phyloP scores from a whole-genome alignment of 2,797 vertebrate species.

The Poeciliopsis turneri region DNA sequence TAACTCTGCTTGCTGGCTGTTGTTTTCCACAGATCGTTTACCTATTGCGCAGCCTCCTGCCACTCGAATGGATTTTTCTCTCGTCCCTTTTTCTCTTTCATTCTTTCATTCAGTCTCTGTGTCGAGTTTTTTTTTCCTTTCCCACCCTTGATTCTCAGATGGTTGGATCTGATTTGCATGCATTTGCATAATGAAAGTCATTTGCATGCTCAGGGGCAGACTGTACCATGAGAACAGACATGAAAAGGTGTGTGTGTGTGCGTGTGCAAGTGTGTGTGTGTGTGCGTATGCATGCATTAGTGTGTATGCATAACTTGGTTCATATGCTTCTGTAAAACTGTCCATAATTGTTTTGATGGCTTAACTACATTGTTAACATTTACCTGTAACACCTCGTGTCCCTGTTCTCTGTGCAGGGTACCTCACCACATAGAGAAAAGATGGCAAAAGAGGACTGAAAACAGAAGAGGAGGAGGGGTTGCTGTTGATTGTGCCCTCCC shows the following conservation, averaged over 20 bases:
- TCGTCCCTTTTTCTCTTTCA: constrained; percentile 75
- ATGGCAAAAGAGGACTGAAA: constrained; percentile 74
- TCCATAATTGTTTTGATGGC: constrained; percentile 54
- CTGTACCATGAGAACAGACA: constrained; percentile 96
- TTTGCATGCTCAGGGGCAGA: constrained; percentile 98
- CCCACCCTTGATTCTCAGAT: constrained; percentile 93
- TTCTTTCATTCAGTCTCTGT: constrained; percentile 84
- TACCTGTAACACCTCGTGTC: constrained; percentile 45
- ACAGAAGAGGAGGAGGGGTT: constrained; percentile 75
- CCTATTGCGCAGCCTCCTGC: constrained; percentile 78
- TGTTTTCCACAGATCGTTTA: constrained; percentile 75
- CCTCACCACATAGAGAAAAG: constrained; percentile 54
- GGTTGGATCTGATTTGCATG: constrained; percentile 98
- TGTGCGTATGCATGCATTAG: constrained; percentile 31
- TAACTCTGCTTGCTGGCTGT: constrained; percentile 67
- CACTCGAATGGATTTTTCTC: constrained; percentile 78
- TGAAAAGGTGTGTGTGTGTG: constrained; percentile 79
- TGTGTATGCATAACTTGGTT: constrained; percentile 34
- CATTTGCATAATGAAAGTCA: constrained; percentile 99
- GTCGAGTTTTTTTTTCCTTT: constrained; percentile 75
- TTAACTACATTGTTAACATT: constrained; percentile 48
- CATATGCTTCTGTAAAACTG: constrained; percentile 39
- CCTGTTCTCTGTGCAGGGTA: constrained; percentile 65
- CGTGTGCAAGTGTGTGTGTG: constrained; percentile 35
- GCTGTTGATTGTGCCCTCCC: constrained; percentile 77